A percentile compares a stretch with the other conserved stretches of the same genome.
These are phyloP conservation scores for Oegoconia quadripuncta DNA, from an alignment of 2,888 invertebrate genomes.

Conservation along the genomic window DNA sequence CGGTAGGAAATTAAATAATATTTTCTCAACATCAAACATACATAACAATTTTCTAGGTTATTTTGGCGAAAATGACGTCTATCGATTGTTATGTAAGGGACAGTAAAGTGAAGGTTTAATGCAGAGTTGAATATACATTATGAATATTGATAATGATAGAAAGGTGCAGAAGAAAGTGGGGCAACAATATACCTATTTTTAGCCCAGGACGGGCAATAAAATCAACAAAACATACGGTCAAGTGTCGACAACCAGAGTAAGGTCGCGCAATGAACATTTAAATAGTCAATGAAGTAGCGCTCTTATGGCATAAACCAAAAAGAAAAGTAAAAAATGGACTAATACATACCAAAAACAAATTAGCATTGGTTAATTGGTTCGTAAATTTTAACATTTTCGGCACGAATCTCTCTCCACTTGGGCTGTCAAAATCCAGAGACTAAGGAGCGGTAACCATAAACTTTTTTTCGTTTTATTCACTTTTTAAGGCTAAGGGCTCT, in stretches of 20 bases:
- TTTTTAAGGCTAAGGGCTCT: no score
- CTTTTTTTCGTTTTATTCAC: no score
- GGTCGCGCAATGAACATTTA: no score
- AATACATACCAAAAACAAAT: conserved; percentile 63
- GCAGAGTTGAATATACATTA: conserved; percentile 30
- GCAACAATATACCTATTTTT: conserved; percentile 10
- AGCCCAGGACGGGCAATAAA: conserved; percentile 11
- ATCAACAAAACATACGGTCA: conserved; percentile 31
- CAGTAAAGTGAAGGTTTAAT: conserved; percentile 47
- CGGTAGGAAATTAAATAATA: no score
- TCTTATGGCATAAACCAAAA: not conserved
- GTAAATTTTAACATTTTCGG: conserved; percentile 75
- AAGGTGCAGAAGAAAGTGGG: not conserved
- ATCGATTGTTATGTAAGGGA: conserved; percentile 67
- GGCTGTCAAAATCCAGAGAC: conserved; percentile 65
- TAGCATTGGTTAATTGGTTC: conserved; percentile 59
- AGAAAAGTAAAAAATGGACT: conserved; percentile 5
- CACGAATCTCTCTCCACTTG: conserved; percentile 58
- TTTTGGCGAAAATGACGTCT: conserved; percentile 58
- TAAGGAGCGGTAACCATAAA: conserved; percentile 20
- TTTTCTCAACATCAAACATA: not conserved
- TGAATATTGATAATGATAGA: conserved; percentile 1
- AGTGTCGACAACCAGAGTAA: conserved; percentile 1
- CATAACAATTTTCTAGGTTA: conserved; percentile 51
- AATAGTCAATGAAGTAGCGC: not conserved